Base-by-base conservation (phyloP, 2,113 vertebrate species). In the Protomyctophum bolini region DNA sequence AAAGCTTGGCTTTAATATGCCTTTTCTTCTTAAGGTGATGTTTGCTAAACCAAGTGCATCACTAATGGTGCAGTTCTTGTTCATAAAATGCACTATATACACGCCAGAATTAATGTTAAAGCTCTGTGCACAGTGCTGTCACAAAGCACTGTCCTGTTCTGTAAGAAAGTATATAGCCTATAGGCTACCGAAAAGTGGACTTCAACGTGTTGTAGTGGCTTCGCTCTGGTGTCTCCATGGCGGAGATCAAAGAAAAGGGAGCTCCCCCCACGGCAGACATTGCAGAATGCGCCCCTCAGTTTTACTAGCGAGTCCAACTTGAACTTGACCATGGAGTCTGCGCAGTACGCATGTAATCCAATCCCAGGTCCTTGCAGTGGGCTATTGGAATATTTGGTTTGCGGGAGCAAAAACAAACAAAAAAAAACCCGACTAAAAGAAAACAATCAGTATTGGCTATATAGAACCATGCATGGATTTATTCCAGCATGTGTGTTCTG, bases 261-360 rank as follows among this genome's bases (percentile, higher is more conserved):
- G 66, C 67, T 67, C 63, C 72, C 72, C 77, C 70, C 66, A 15
- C 55, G 66, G 82, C 83, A 89, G 87, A 87, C 87, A 71, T 72
- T 82, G 82, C 70, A 84, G 73, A 86, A 84, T 85, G 83, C 73
- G 80, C 81, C 87, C 86, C 73, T 66, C 66, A 58, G 73, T 91
- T 89, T 91, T 90, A 91, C 80, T 88, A 91, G 89, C 68, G 63
- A 84, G 85, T 63, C 68, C 81, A 91, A 92, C 91, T 92, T 93
- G 92, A 93, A 93, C 92, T 93, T 93, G 92, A 93, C 90, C 90
- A 89, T 93, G 88, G 86, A 87, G 85, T 29, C 77, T 87, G 86
- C 83, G 88, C 83, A 86, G 78, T 82, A 54, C 11, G 59, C 66
- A 11, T 81, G 81, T 71, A 85, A 87, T 75, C 76, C 63, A 79